These are phyloP conservation scores for Bombylius discolor DNA, from an alignment of 2,888 invertebrate species.

Conservation along the genomic window DNA sequence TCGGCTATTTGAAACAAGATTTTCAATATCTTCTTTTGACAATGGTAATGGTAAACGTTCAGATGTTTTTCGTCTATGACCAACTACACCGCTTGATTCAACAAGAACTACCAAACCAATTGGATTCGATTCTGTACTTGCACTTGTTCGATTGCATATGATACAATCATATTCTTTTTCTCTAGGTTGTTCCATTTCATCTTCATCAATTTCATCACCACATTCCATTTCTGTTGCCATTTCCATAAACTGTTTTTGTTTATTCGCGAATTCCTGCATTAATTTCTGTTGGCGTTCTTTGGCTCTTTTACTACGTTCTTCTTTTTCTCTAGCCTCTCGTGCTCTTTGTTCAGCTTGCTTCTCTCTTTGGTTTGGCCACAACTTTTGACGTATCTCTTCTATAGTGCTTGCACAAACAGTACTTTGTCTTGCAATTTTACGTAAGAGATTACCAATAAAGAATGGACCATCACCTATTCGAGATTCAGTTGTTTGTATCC, in stretches of 20 bases:
- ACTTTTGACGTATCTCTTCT: conserved; percentile 51
- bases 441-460: conserved; percentile 69
- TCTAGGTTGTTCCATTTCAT: conserved; percentile 44
- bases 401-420: conserved; percentile 55
- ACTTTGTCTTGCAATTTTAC: conserved; percentile 60
- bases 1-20: conserved; percentile 46
- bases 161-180: conserved; percentile 83
- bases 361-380: conserved; percentile 75
- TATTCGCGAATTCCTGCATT: conserved; percentile 85
- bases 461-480: conserved; percentile 71
- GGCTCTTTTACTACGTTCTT: conserved; percentile 70
- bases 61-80: conserved; percentile 47
- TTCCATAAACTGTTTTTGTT: conserved; percentile 85
- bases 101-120: conserved; percentile 83
- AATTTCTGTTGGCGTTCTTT: conserved; percentile 82
- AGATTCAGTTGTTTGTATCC: conserved; percentile 28
- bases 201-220: conserved; percentile 47
- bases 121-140: conserved; percentile 69
- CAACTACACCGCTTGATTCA: conserved; percentile 74
- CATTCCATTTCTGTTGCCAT: conserved; percentile 47
- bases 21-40: conserved; percentile 49
- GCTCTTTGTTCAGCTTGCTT: conserved; percentile 61
- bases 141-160: conserved; percentile 83
- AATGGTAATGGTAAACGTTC: conserved; percentile 43
- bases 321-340: conserved; percentile 52